Conservation (phyloP, 2,888 invertebrate genomes). For the Eupithecia exiguata region DNA sequence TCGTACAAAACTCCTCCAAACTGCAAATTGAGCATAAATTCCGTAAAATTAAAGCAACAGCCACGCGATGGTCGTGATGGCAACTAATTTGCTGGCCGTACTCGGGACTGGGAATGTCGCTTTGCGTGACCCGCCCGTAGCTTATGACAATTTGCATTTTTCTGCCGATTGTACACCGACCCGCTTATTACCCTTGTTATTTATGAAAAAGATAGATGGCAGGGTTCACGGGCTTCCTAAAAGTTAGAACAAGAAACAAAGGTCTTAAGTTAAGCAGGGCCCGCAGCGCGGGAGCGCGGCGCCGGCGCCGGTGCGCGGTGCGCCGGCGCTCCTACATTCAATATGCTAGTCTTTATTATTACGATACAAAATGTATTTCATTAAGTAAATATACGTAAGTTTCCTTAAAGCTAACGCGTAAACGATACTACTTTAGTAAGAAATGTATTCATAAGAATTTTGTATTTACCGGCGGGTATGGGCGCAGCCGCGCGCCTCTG, state of each 20-base stretch:
- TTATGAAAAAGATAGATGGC: neutral
- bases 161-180: no score
- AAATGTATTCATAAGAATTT: slow-evolving; percentile 61
- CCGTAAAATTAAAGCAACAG: no score
- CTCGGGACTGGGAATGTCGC: no score
- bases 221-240: neutral
- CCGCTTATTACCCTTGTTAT: no score
- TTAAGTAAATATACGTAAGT: slow-evolving; percentile 70
- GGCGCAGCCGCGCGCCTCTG: neutral
- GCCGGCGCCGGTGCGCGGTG: slow-evolving; percentile 30
- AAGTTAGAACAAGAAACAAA: neutral
- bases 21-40: no score
- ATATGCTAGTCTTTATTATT: slow-evolving; percentile 83
- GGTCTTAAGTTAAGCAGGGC: neutral
- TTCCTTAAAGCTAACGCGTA: slow-evolving; percentile 58
- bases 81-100: no score
- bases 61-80: no score
- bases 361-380: slow-evolving; percentile 63
- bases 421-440: slow-evolving; percentile 62
- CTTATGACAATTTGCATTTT: no score
- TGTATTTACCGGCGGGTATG: slow-evolving; percentile 44
- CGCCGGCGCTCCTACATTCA: slow-evolving; percentile 60
- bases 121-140: no score
- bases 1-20: no score
- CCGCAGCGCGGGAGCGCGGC: neutral